Evolutionary conservation across 1,140 invertebrate species (phyloP).

Genomic region (Caenorhabditis latens): DNA sequence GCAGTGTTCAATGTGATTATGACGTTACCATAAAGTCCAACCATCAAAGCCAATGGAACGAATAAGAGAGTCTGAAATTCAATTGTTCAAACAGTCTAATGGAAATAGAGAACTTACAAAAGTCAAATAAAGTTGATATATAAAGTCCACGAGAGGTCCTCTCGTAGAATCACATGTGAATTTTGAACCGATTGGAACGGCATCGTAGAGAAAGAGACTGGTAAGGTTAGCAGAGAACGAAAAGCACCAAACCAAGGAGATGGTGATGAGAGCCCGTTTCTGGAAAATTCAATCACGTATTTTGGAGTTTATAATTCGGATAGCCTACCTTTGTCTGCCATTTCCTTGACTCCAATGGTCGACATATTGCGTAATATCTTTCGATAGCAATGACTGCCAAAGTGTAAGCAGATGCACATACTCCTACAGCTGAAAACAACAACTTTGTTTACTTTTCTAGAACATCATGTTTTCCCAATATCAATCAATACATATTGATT

Average conservation of each 20-base stretch:
- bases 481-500: too few relatives aligned
- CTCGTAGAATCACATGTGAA: slow-evolving; percentile 64
- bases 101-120: slow-evolving; percentile 55
- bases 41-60: slow-evolving; percentile 66
- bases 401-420: slow-evolving; percentile 79
- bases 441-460: not conserved
- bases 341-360: slow-evolving; percentile 85
- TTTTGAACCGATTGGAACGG: slow-evolving; percentile 56
- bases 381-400: slow-evolving; percentile 90
- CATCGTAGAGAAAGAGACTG: slow-evolving; percentile 58
- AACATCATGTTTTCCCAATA: not conserved
- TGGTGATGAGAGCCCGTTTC: slow-evolving; percentile 64
- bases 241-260: slow-evolving; percentile 65
- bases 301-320: not conserved
- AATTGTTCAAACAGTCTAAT: not conserved
- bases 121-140: slow-evolving; percentile 69
- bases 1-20: slow-evolving; percentile 68
- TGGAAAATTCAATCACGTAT: slow-evolving; percentile 7
- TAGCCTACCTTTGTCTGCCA: slow-evolving; percentile 86
- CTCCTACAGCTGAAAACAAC: slow-evolving; percentile 66
- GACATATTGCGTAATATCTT: slow-evolving; percentile 90
- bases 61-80: slow-evolving; percentile 63
- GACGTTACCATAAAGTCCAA: slow-evolving; percentile 67
- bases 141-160: slow-evolving; percentile 55
- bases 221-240: slow-evolving; percentile 63